Evolutionary conservation across 37 sponge, comb jelly and placozoan species (phyloP).

Genomic region (Theonella swinhoei): DNA sequence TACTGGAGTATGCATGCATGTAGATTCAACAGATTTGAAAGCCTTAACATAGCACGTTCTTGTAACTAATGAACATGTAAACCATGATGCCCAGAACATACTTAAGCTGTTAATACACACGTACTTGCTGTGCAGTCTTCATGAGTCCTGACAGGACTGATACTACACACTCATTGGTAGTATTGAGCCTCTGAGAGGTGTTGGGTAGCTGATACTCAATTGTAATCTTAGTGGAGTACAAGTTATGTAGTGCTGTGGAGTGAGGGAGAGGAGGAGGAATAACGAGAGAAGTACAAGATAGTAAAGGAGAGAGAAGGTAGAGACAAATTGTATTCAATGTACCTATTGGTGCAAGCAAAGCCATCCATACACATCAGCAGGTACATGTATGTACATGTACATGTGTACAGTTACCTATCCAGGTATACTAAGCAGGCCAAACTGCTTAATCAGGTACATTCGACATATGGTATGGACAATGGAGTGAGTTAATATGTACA

Average conservation of each 20-base stretch:
- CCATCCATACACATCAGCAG: too few relatives aligned
- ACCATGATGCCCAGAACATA: not conserved
- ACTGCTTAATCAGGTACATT: too few relatives aligned
- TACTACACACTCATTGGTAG: conserved; percentile 84
- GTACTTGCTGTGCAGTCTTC: conserved; percentile 43
- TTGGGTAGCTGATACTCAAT: conserved; percentile 77
- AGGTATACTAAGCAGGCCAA: too few relatives aligned
- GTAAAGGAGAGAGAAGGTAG: too few relatives aligned
- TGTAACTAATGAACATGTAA: not conserved
- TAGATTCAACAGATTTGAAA: not conserved
- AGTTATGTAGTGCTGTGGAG: conserved; percentile 15
- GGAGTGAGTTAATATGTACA: too few relatives aligned
- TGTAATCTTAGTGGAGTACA: conserved; percentile 72
- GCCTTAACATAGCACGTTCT: not conserved
- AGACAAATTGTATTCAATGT: too few relatives aligned
- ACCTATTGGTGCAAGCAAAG: too few relatives aligned
- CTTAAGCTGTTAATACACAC: not conserved
- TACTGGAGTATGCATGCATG: not conserved
- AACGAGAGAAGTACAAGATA: too few relatives aligned
- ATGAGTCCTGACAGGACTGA: conserved; percentile 62
- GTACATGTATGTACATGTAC: too few relatives aligned
- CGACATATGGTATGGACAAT: too few relatives aligned
- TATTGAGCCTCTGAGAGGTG: conserved; percentile 72
- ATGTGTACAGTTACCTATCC: too few relatives aligned
- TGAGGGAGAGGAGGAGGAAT: not conserved